A percentile compares a stretch with the other conserved stretches of the same genome.
These are phyloP conservation scores for Phoenicopterus ruber DNA, from an alignment of 2,113 vertebrate species.

Conservation along the genomic window DNA sequence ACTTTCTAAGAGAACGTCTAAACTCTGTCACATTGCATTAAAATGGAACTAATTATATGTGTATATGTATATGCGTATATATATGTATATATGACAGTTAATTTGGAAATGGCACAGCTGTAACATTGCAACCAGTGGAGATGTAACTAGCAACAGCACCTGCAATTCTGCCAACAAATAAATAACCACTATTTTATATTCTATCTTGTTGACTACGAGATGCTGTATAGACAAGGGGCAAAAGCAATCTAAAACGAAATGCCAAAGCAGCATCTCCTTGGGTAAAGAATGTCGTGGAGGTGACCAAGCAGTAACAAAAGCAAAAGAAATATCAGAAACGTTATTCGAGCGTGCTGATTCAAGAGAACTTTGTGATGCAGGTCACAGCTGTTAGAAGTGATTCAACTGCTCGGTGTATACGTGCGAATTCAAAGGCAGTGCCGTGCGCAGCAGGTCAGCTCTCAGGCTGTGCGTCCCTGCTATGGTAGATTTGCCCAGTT, in stretches of 20 bases:
- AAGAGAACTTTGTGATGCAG: background rate
- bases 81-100: background rate
- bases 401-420: fast-evolving
- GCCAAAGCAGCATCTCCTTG: background rate
- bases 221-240: background rate
- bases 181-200: background rate
- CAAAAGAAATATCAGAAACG: background rate
- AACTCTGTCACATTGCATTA: background rate
- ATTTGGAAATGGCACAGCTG: background rate
- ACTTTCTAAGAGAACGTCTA: background rate
- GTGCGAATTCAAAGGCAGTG: background rate
- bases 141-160: background rate
- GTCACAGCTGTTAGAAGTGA: background rate
- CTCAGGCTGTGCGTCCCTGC: background rate
- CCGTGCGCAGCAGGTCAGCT: background rate
- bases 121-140: background rate
- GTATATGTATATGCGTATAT: background rate
- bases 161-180: background rate
- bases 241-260: background rate
- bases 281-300: background rate
- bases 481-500: background rate
- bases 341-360: background rate
- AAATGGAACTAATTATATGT: background rate
- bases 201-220: background rate
- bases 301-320: background rate